Conservation (phyloP, 2,888 invertebrate species). For the Danaus chrysippus region DNA sequence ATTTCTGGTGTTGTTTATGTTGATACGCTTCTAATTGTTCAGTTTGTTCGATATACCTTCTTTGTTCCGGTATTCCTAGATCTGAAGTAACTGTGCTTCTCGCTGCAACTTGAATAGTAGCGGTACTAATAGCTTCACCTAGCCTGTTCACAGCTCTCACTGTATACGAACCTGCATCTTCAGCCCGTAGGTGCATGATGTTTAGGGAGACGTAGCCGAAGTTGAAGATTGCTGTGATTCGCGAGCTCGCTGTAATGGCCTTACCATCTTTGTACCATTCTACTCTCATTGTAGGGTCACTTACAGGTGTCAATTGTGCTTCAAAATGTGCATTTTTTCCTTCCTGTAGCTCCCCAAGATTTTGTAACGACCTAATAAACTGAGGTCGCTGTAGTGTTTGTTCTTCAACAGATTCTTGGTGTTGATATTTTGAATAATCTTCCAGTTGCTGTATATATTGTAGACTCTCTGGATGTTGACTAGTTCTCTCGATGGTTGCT, state of each 20-base stretch:
- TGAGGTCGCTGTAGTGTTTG: constrained; percentile 88
- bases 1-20: constrained; percentile 88
- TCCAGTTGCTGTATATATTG: constrained; percentile 94
- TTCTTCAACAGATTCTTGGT: constrained; percentile 91
- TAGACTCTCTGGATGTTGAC: constrained; percentile 94
- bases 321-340: constrained; percentile 96
- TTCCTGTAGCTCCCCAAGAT: constrained; percentile 92
- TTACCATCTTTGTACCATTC: constrained; percentile 98
- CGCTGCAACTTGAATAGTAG: constrained; percentile 85
- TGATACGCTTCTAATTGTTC: constrained; percentile 95
- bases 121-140: constrained; percentile 93
- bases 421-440: constrained; percentile 92
- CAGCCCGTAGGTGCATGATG: constrained; percentile 98
- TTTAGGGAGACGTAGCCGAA: constrained; percentile 99
- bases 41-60: constrained; percentile 93
- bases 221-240: constrained; percentile 98
- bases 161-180: constrained; percentile 97
- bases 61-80: constrained; percentile 93
- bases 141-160: constrained; percentile 94
- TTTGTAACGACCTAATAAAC: constrained; percentile 92
- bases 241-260: constrained; percentile 97
- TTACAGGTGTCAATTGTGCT: constrained; percentile 94
- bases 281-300: constrained; percentile 95
- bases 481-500: constrained; percentile 90
- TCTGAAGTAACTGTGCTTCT: constrained; percentile 92